Conservation (phyloP, 1,140 invertebrate species). For the Acromyrmex echinatior region DNA sequence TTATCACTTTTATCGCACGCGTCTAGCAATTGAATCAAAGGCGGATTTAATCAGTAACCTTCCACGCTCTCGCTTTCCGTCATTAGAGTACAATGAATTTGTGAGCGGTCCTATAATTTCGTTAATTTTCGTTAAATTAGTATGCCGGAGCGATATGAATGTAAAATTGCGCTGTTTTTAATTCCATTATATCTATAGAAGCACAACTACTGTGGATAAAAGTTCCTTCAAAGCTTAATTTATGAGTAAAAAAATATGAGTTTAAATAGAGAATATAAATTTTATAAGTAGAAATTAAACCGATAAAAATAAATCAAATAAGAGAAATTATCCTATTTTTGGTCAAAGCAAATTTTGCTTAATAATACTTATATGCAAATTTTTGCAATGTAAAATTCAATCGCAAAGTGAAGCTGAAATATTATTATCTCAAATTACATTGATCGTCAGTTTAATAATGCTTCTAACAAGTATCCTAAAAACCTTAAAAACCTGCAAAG, state of each 20-base stretch:
- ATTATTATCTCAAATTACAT: no score
- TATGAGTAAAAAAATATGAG: background rate
- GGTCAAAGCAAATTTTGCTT: no score
- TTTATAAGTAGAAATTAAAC: no score
- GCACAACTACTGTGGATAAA: background rate
- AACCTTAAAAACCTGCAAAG: no score
- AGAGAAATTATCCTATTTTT: no score
- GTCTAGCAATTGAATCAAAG: constrained; percentile 58
- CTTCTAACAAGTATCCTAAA: no score
- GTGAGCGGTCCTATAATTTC: constrained; percentile 44
- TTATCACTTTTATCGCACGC: constrained; percentile 56
- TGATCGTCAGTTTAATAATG: no score
- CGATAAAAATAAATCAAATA: no score
- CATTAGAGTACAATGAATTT: constrained; percentile 48
- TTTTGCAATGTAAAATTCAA: no score
- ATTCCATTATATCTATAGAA: constrained; percentile 24
- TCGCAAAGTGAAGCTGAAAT: no score
- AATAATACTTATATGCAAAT: no score
- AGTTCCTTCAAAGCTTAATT: constrained; percentile 8
- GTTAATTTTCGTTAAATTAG: constrained; percentile 47
- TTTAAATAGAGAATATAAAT: constrained; percentile 18
- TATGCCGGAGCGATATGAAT: constrained; percentile 3
- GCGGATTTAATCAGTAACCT: constrained; percentile 61
- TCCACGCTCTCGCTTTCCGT: constrained; percentile 27
- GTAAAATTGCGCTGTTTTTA: constrained; percentile 33